phyloP scores from a whole-genome alignment of 2,888 invertebrate genomes.

The Sarcophaga variegata region DNA sequence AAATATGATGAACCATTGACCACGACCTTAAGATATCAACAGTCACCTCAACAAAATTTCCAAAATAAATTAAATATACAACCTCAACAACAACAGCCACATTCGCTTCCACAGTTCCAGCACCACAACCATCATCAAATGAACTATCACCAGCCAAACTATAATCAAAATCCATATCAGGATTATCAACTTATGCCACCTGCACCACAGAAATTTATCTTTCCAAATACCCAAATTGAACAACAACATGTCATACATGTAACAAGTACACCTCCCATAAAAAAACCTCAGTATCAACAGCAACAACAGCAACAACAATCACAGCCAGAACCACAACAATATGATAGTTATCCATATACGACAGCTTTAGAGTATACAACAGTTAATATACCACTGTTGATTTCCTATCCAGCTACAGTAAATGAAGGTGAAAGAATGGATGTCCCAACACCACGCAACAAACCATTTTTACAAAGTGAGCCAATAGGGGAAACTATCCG shows the following conservation, averaged over 20 bases:
- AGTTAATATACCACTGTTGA: slow-evolving; percentile 73
- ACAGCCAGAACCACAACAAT: slow-evolving; percentile 70
- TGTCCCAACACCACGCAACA: slow-evolving; percentile 75
- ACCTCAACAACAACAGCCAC: slow-evolving; percentile 5
- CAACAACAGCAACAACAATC: slow-evolving; percentile 59
- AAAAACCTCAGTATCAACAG: slow-evolving; percentile 72
- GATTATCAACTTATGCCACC: slow-evolving; percentile 55
- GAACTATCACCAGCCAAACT: slow-evolving; percentile 32
- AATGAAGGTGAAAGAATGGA: slow-evolving; percentile 66
- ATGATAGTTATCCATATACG: slow-evolving; percentile 55
- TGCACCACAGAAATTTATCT: slow-evolving; percentile 71
- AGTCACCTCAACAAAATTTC: slow-evolving; percentile 13
- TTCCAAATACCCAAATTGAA: slow-evolving; percentile 67
- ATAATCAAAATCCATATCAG: slow-evolving; percentile 18
- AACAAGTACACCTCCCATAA: slow-evolving; percentile 68
- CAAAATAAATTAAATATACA: not conserved
- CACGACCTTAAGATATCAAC: slow-evolving; percentile 40
- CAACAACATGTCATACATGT: slow-evolving; percentile 71
- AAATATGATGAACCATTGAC: slow-evolving; percentile 63
- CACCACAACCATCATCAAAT: slow-evolving; percentile 31
- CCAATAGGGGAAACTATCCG: slow-evolving; percentile 77
- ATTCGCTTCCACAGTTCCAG: too few species aligned
- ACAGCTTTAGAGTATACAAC: slow-evolving; percentile 63
- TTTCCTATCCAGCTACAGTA: slow-evolving; percentile 72
- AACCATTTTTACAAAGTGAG: slow-evolving; percentile 77